Base-by-base conservation (phyloP, 2,888 invertebrate species). In the Steromphala cineraria region DNA sequence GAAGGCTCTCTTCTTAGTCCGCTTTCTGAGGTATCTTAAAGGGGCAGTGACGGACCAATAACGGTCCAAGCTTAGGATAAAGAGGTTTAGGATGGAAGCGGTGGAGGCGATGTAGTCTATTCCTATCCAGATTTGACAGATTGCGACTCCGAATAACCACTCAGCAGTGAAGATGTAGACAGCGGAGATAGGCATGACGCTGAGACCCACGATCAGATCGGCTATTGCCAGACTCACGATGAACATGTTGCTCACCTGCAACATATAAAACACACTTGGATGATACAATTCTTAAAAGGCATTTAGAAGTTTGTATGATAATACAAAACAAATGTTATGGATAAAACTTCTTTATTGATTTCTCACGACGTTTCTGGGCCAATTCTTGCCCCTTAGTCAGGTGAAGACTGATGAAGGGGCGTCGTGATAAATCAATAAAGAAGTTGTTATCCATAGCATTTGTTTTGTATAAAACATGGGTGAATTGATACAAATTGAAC, bases 31-130 rank as follows among this genome's bases (percentile, higher is more conserved):
- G 88, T 94, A 94, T 80, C 93, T 91, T n/a, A 94, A 88, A 2
- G 94, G 94, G 4, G 93, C 92, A 19, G 94, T 94, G 75, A 94
- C 94, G 36, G 94, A 94, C 94, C 94, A 94, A 88, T 94, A 94
- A 21, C 94, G 91, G 82, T 93, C 93, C 2, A 93, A 88, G 83
- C 92, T 92, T 55, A 93, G 89, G 67, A 93, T 93, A 87, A 95
- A 94, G 53, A 95, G 93, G 88, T 95, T 95, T 74, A 95, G 94
- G 81, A 95, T 95, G 78, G 94, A 94, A 10, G 95, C 95, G 0
- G 95, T 95, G 87, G 94, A 94, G 80, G 95, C 95, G 1, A 94
- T 95, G 90, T 95, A 95, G 90, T 95, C 95, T 19, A 94, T 94
- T 3, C 94, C 94, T 53, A 95, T 93, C 95, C 95, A 95, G 81